Evolutionary conservation across 2,113 vertebrate species (phyloP).

Genomic region (Sorex fumeus): DNA sequence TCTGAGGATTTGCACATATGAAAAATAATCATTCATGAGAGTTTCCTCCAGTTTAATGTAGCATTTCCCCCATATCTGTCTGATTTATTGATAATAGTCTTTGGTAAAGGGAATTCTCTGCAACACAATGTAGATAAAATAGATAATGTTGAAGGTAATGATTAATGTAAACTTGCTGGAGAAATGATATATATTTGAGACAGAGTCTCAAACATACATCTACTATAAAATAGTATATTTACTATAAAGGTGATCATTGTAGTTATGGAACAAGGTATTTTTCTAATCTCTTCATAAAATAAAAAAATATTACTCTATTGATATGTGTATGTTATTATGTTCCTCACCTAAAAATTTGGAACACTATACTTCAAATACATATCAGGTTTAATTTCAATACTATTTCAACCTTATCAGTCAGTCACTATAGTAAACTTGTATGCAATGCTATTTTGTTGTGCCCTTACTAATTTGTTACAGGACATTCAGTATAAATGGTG

Average conservation of each 20-base stretch:
- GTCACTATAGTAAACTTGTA: neutral
- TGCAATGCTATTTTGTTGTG: neutral
- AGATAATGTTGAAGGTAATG: conserved; percentile 67
- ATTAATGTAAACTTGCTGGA: conserved; percentile 66
- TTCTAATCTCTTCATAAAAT: neutral
- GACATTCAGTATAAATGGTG: neutral
- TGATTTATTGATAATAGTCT: conserved; percentile 83
- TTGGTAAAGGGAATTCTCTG: conserved; percentile 58
- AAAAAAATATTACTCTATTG: neutral
- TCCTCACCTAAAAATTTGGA: neutral
- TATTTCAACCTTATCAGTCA: no score
- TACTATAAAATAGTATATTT: no score
- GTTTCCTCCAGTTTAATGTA: conserved; percentile 78
- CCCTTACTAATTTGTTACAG: neutral
- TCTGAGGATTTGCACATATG: conserved; percentile 78
- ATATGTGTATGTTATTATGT: neutral
- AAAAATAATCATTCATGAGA: conserved; percentile 82
- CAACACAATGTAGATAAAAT: conserved; percentile 60
- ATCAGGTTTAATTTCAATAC: no score
- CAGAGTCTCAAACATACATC: neutral
- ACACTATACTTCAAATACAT: no score
- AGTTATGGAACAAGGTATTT: neutral
- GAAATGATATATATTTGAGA: conserved; percentile 50
- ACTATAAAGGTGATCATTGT: neutral
- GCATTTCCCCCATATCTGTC: conserved; percentile 73